Conservation (phyloP, 1,140 invertebrate genomes). For the Hycleus phaleratus region DNA sequence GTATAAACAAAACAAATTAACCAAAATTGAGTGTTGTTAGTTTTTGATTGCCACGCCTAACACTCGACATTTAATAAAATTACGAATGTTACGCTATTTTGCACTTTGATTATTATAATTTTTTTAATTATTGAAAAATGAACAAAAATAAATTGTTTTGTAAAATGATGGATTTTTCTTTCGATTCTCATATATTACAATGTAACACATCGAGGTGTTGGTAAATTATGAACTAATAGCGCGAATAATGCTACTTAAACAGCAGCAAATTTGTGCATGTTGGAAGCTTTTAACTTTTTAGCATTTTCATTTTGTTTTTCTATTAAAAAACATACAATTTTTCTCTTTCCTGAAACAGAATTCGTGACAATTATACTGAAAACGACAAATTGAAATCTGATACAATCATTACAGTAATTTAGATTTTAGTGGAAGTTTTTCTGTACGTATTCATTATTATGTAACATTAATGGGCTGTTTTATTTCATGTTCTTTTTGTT, state of each 20-base stretch:
- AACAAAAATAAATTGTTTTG: too few relatives aligned
- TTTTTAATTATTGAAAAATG: too few relatives aligned
- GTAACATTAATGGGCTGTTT: too few relatives aligned
- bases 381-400: conserved; percentile 29
- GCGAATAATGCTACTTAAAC: background rate
- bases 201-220: conserved; percentile 3
- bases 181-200: background rate
- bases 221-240: conserved; percentile 8
- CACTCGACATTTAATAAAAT: too few relatives aligned
- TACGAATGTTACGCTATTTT: too few relatives aligned
- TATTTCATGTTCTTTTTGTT: background rate
- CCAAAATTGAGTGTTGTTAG: too few relatives aligned
- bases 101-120: too few relatives aligned
- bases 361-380: conserved; percentile 27
- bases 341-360: conserved; percentile 29
- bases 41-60: too few relatives aligned
- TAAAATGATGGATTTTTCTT: too few relatives aligned
- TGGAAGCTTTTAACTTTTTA: background rate
- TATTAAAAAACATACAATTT: conserved; percentile 1
- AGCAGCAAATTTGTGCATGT: conserved; percentile 9
- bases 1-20: too few relatives aligned
- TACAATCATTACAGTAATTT: conserved; percentile 18
- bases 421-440: conserved; percentile 18
- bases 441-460: conserved; percentile 21
- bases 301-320: conserved; percentile 4